Base-by-base conservation (phyloP, 2,797 vertebrate species). In the Melopsittacus undulatus region DNA sequence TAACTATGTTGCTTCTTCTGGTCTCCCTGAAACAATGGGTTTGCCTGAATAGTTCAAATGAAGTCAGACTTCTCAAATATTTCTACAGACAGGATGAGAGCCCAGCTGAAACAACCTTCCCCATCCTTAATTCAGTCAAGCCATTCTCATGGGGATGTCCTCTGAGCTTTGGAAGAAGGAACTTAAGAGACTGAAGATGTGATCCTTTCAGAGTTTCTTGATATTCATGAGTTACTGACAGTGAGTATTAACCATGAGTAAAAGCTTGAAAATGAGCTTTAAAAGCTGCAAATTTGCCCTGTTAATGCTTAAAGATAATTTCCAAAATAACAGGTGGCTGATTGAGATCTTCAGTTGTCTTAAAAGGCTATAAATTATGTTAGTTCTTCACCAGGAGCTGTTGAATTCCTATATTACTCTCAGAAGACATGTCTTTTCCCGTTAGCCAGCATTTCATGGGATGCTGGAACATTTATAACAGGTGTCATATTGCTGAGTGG, bases 311-410 rank as follows among this genome's bases (percentile, higher is more conserved):
- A 92, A 91, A 89, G 79, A 87, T 93, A 0, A 82, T 95, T 93
- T 92, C 20, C 48, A 78, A 94, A 96, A 91, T 96, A 96, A 95
- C 92, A 97, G 87, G 96, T 94, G 89, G 61, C 67, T 95, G 94
- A 80, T 46, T 89, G 91, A 94, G 79, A 92, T 94, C 79, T 95
- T 95, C 91, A 88, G 48, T 81, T 92, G 54, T 34, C 85, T 96
- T 93, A 84, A 92, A 86, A 88, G 30, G 49, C 92, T 85, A 94
- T 77, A 92, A 89, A 94, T 90, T 54, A 77, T 89, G 32, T 69
- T 85, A 82, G 74, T 48, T 87, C 86, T 93, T 95, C 83, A 85
- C 27, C 30, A 64, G 82, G 69, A 94, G 48, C 64, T 84, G 67
- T 38, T 89, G 80, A 95, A 93, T 92, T 89, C 85, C 67, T 76